Percentiles rank a stretch among this genome's conserved stretches.
phyloP scores from a whole-genome alignment of 2,113 vertebrate genomes.

The Melanocharis versteri region DNA sequence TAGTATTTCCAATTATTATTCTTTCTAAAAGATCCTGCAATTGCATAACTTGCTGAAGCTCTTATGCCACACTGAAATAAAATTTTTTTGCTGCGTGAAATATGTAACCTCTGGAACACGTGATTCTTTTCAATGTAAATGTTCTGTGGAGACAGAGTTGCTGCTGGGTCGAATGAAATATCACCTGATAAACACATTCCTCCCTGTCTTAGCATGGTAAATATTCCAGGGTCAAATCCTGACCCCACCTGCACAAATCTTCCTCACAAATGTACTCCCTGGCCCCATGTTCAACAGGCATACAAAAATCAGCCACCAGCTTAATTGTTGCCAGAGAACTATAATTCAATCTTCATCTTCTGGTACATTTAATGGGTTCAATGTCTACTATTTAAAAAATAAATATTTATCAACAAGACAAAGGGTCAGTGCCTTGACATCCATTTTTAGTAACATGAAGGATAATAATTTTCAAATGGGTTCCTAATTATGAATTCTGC shows the following conservation, averaged over 20 bases:
- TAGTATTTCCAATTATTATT: not conserved
- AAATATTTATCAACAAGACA: not conserved
- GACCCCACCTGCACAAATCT: not conserved
- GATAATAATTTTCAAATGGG: not conserved
- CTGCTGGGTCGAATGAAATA: not conserved
- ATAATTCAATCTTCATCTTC: not conserved
- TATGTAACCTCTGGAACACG: fast-evolving
- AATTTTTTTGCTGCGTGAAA: not conserved
- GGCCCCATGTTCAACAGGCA: not conserved
- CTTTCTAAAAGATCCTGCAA: not conserved
- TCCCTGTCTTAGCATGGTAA: not conserved
- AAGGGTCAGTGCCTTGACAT: not conserved
- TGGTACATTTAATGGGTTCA: not conserved
- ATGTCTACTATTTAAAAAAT: not conserved
- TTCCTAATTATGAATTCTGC: not conserved
- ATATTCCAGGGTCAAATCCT: not conserved
- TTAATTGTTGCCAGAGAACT: not conserved
- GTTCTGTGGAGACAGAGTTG: not conserved
- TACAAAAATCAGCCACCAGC: not conserved
- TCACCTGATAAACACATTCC: not conserved
- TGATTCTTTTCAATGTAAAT: not conserved
- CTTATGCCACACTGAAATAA: not conserved
- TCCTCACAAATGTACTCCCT: not conserved
- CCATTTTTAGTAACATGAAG: not conserved
- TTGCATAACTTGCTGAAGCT: not conserved